Evolutionary conservation across 92 coral and sea anemone genomes (phyloP), one percentile per base, ranked within the genome.

Genomic region (Isaurus tuberculatus): DNA sequence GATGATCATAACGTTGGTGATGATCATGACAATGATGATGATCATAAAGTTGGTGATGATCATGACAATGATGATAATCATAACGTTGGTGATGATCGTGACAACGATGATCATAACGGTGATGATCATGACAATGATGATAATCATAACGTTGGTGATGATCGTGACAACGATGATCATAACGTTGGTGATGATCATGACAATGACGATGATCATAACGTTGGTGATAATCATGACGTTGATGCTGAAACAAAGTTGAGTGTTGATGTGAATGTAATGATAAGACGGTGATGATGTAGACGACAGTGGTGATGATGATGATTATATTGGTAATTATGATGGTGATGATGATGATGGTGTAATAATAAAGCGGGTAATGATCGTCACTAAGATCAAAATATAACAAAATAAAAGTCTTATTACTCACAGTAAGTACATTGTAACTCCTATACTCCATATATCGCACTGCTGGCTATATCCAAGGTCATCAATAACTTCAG

Each of bases 371-470:
- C 63, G 6, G 6, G 9, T 55, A 17, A 55, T n/a, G 20, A 22
- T 7, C 23, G 23, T n/a, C 7, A 9, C 1, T 1, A 8, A 8
- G 23, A 55, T 3, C 0, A 9, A 15, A 29, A 8, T 26, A 14
- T 23, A 32, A 10, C 0, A 16, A 30, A 4, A 65, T 13, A 65
- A 20, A 68, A 68, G 15, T 25, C 40, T 49, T 3, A 55, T 63
- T 34, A 93, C 99, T 96, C 86, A 96, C 99, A 96, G 97, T 69
- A 85, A 94, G 83, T 60, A 96, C 94, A 96, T 90, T 70, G 93
- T 94, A 63, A 96, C 99, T 80, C 99, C 99, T 88, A 96, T 92
- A 83, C 99, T 96, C 99, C 99, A 96, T 48, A 96, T 96, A 86
- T 96, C 99, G 89, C 99, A 96, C 42, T 96, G 98, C 80, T 95